A percentile compares a stretch with the other conserved stretches of the same genome.
phyloP scores from a whole-genome alignment of 2,888 invertebrate genomes.

The Sarcophaga carnaria region DNA sequence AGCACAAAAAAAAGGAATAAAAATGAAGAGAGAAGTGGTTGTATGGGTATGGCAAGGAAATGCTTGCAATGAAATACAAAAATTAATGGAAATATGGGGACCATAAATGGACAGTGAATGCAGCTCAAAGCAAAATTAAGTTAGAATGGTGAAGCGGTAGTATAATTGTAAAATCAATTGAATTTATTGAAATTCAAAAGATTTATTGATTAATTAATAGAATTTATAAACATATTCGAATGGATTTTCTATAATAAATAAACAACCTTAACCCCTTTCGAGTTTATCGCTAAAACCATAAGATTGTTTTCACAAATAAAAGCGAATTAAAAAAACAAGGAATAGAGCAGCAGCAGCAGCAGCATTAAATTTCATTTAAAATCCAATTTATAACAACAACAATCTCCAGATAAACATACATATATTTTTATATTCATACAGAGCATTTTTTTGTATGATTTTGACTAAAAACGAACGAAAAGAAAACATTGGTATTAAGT shows the following conservation, averaged over 20 bases:
- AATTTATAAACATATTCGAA: too few species aligned
- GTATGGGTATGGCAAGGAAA: not conserved
- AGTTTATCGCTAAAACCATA: not conserved
- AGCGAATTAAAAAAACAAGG: slow-evolving; percentile 11
- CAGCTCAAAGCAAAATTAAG: not conserved
- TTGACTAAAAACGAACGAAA: too few species aligned
- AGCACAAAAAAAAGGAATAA: not conserved
- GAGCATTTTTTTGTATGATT: not conserved
- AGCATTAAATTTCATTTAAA: slow-evolving; percentile 72
- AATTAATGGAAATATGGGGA: slow-evolving; percentile 15
- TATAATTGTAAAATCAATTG: too few species aligned
- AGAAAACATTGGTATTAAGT: too few species aligned
- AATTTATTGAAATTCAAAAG: too few species aligned
- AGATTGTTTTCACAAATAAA: not conserved
- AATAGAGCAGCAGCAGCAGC: slow-evolving; percentile 1
- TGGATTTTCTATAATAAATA: too few species aligned
- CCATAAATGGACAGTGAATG: not conserved
- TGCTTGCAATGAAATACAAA: not conserved
- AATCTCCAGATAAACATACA: too few species aligned
- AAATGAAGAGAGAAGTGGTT: not conserved
- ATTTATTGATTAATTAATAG: too few species aligned
- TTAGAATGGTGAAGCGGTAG: not conserved
- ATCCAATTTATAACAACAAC: slow-evolving; percentile 71
- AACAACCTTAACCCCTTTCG: too few species aligned
- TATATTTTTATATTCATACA: not conserved